phyloP scores from a whole-genome alignment of 2,888 invertebrate genomes.

The Tolmerus cingulatus region DNA sequence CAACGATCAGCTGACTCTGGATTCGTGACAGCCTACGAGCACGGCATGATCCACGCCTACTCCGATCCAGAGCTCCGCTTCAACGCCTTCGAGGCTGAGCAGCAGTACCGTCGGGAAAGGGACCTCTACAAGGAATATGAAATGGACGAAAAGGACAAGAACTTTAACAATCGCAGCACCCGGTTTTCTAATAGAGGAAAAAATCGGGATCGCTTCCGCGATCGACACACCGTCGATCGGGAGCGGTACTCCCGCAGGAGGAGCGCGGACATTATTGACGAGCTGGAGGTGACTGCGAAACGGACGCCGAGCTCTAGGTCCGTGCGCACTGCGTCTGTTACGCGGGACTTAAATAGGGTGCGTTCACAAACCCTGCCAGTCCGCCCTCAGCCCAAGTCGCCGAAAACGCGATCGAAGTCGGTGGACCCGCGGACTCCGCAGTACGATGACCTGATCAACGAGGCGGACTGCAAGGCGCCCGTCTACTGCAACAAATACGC shows the following conservation, averaged over 20 bases:
- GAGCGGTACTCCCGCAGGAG: conserved; percentile 59
- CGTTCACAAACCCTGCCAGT: conserved; percentile 51
- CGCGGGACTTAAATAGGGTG: conserved; percentile 55
- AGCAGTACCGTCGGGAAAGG: not conserved
- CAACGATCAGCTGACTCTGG: conserved; percentile 72
- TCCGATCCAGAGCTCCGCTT: conserved; percentile 75
- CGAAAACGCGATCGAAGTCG: conserved; percentile 57
- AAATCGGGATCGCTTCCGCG: conserved; percentile 59
- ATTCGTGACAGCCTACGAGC: conserved; percentile 65
- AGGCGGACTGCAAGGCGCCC: conserved; percentile 66
- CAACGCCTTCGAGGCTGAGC: conserved; percentile 52
- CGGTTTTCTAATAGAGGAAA: conserved; percentile 57
- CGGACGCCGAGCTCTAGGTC: conserved; percentile 59
- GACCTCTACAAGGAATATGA: not conserved
- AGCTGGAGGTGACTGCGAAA: conserved; percentile 55
- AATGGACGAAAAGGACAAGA: not conserved
- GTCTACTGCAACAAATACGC: conserved; percentile 78
- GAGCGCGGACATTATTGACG: conserved; percentile 51
- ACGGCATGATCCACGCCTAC: conserved; percentile 69
- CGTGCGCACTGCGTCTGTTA: conserved; percentile 46
- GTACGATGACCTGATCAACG: conserved; percentile 58
- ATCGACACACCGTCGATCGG: conserved; percentile 64
- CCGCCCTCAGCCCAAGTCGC: conserved; percentile 53
- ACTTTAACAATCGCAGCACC: not conserved
- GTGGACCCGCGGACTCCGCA: conserved; percentile 57